Base-by-base conservation (phyloP, 2,113 vertebrate genomes). In the Crypturellus undulatus region DNA sequence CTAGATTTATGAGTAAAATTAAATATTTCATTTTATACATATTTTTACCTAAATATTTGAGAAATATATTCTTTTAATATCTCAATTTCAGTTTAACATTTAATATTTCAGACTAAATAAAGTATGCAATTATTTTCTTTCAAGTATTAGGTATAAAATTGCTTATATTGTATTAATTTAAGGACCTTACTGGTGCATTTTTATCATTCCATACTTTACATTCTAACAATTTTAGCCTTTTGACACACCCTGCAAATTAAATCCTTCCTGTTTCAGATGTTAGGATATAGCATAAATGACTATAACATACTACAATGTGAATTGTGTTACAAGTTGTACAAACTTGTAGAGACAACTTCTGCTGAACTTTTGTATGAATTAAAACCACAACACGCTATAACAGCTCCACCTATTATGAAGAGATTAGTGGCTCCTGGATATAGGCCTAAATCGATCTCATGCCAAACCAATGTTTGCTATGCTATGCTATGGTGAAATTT, bases 31-130 rank as follows among this genome's bases (percentile, higher is more conserved):
- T 79, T 56, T 54, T 47, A 17, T 4, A 18, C 9, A 16, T 59
- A 17, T 67, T 88, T 89, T 91, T 77, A 88, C 49, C 4, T 78
- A 84, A 83, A 68, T 92, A 71, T 84, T 85, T 92, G 34, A 78
- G 38, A 84, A 86, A 84, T 51, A 20, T 4, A 12, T 38, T 73
- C 6, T 92, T 73, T 42, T 64, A 86, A 86, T 87, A 69, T 12
- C 78, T 89, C 43, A 79, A 81, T 0, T 1, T 68, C 9, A 9
- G 22, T 13, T 32, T 38, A 17, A 2, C 3, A 83, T 16, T 70
- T 24, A 60, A 56, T 56, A 87, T 89, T 87, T 90, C 47, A 87
- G 43, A 79, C 32, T 76, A 81, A 92, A 86, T 51, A 84, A 64
- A 42, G 42, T 21, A 63, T 73, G 82, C 9, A 4, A 30, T 63